Evolutionary conservation across 2,888 invertebrate genomes (phyloP), one percentile per base, ranked within the genome.

Genomic region (Hypomecis punctinalis): DNA sequence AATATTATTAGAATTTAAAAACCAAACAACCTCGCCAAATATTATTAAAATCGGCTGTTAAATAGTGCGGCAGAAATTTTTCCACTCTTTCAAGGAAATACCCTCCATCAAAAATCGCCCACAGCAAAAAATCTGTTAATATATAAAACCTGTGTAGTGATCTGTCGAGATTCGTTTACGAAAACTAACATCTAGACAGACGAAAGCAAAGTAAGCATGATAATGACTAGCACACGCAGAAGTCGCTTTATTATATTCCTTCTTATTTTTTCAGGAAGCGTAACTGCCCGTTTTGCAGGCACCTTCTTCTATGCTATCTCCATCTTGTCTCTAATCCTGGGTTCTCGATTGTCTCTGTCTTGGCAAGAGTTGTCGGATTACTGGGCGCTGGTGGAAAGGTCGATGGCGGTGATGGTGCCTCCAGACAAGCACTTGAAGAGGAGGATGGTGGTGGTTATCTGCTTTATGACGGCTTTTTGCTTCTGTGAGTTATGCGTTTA

Each of bases 301-400:
- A 83, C 86, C 0, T 81, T 90, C 10, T 90, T 90, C 67, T 91
- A 91, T 63, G 75, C 82, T 1, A 81, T 83, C 48, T 75, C 86
- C 1, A 75, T 86, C 10, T 23, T 84, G 1, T 85, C 86, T 0
- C 71, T 86, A 0, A 47, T 86, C 3, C 67, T 88, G 5, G 78
- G 81, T 11, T 85, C 88, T 64, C 78, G 76, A 39, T 63, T 90
- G 0, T 80, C 81, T 0, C 63, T 71, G 0, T 54, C 70, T 1
- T 89, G 88, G 88, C 57, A 45, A 8, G 68, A 70, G 5, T 54
- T 86, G 13, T 65, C 81, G 0, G 66, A 73, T 0, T 70, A 74
- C 36, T 89, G 87, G 88, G 76, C 77, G 0, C 74, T 80, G 6
- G 73, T 78, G 4, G 88, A 88, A 63, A 72, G 75, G 52, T 66